Percentiles rank a stretch among this genome's conserved stretches.
Evolutionary conservation across 2,888 invertebrate genomes (phyloP).

Genomic region (Microctonus brassicae): DNA sequence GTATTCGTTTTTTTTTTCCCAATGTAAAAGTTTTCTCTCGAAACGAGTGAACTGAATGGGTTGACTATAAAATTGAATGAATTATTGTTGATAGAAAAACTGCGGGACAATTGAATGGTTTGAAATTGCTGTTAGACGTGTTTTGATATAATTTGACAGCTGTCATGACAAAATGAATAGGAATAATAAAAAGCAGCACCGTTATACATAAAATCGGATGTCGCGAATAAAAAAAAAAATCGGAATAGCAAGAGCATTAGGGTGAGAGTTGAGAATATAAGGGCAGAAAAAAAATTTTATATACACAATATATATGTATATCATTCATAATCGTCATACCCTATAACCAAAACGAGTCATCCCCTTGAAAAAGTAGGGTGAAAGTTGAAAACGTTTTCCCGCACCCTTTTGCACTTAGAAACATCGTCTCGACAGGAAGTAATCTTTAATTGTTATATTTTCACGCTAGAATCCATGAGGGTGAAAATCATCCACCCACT

Average conservation of each 20-base stretch:
- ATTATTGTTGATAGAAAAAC: not conserved
- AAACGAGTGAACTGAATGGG: not conserved
- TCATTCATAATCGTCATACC: slow-evolving; percentile 14
- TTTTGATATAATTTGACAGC: slow-evolving; percentile 29
- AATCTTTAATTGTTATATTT: slow-evolving; percentile 41
- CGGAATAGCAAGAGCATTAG: not conserved
- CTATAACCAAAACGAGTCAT: slow-evolving; percentile 13
- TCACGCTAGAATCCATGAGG: not conserved
- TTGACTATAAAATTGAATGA: not conserved
- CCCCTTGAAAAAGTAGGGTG: not conserved
- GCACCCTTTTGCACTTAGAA: slow-evolving; percentile 21
- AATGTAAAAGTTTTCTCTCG: not conserved
- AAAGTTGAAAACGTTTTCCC: slow-evolving; percentile 21
- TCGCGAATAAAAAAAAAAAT: slow-evolving; percentile 20
- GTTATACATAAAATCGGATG: slow-evolving; percentile 23
- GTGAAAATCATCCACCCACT: not conserved
- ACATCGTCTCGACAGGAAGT: slow-evolving; percentile 34
- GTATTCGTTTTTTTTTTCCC: not conserved
- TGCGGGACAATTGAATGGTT: slow-evolving; percentile 1
- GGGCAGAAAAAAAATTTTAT: not conserved
- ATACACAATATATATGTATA: not conserved
- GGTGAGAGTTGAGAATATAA: slow-evolving; percentile 5
- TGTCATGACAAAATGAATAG: slow-evolving; percentile 26
- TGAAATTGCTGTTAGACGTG: slow-evolving; percentile 13
- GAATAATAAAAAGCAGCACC: slow-evolving; percentile 24